These are phyloP conservation scores for Corythornis cristatus DNA, from an alignment of 2,113 vertebrate species.

Conservation along the genomic window DNA sequence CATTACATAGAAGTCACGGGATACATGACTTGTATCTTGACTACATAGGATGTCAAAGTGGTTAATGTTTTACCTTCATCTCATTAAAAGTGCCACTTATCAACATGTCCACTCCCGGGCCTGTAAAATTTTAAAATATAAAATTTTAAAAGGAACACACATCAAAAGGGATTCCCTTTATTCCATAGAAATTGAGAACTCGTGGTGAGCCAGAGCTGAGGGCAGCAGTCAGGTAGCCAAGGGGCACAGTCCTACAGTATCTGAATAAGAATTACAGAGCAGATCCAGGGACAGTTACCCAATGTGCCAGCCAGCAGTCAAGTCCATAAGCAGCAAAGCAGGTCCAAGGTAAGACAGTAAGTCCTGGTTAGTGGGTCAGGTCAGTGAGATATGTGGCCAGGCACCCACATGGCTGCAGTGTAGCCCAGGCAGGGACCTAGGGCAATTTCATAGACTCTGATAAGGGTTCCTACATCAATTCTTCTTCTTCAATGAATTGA, in stretches of 20 bases:
- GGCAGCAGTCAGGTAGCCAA: not conserved
- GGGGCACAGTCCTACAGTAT: not conserved
- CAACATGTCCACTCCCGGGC: not conserved
- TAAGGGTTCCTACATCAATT: not conserved
- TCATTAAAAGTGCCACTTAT: not conserved
- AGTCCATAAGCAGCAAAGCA: not conserved
- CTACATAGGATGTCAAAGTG: not conserved
- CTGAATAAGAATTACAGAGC: not conserved
- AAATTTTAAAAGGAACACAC: not conserved
- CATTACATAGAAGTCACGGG: not conserved
- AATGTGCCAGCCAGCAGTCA: accelerated
- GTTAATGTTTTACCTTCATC: not conserved
- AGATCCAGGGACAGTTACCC: not conserved
- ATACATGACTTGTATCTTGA: too few relatives aligned
- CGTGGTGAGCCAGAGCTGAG: not conserved
- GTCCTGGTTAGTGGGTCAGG: accelerated
- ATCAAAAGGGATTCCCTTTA: not conserved
- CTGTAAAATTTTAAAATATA: not conserved
- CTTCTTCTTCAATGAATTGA: constrained; percentile 11
- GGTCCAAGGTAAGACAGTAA: not conserved
- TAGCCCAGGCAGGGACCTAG: not conserved
- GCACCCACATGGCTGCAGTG: accelerated
- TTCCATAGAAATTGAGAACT: not conserved
- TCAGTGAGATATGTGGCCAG: accelerated
- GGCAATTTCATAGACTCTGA: not conserved